A percentile compares a stretch with the other conserved stretches of the same genome.
These are phyloP conservation scores for Mastomys coucha DNA, from an alignment of 2,113 vertebrate genomes.

Conservation along the genomic window DNA sequence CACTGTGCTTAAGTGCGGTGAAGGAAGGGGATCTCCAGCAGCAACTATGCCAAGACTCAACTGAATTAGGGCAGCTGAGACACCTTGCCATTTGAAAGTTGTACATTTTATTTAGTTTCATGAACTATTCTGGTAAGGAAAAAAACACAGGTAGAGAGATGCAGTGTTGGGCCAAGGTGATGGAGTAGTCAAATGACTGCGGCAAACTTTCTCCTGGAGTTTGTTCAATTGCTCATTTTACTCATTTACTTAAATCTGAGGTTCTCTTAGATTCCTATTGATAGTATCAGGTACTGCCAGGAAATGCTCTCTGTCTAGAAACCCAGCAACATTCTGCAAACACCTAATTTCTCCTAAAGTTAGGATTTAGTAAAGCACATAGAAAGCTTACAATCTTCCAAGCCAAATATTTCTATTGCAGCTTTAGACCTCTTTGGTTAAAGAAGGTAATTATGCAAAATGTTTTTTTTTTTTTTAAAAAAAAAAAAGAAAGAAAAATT, in stretches of 20 bases:
- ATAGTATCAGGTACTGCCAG: not conserved
- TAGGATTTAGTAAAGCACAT: not conserved
- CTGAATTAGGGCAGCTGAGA: not conserved
- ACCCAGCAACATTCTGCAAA: slow-evolving; percentile 25
- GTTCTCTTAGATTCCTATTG: not conserved
- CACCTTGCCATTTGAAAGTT: not conserved
- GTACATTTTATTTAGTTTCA: not conserved
- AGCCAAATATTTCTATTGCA: not conserved
- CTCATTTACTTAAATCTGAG: not conserved
- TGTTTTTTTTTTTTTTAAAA: not conserved
- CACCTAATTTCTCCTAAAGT: not conserved
- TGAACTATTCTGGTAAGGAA: not conserved
- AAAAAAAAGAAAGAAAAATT: no score
- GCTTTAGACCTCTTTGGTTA: not conserved
- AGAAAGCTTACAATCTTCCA: not conserved
- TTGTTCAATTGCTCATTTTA: not conserved
- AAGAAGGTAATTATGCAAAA: not conserved
- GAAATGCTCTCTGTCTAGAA: not conserved
- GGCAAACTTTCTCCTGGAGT: not conserved
- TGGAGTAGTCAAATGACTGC: not conserved
- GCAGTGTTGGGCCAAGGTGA: not conserved
- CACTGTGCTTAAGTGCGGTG: not conserved
- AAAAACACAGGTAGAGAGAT: not conserved
- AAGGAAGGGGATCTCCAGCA: not conserved
- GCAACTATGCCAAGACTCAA: not conserved